Evolutionary conservation across 2,888 invertebrate genomes (phyloP).

Genomic region (Hyppa rectilinea): DNA sequence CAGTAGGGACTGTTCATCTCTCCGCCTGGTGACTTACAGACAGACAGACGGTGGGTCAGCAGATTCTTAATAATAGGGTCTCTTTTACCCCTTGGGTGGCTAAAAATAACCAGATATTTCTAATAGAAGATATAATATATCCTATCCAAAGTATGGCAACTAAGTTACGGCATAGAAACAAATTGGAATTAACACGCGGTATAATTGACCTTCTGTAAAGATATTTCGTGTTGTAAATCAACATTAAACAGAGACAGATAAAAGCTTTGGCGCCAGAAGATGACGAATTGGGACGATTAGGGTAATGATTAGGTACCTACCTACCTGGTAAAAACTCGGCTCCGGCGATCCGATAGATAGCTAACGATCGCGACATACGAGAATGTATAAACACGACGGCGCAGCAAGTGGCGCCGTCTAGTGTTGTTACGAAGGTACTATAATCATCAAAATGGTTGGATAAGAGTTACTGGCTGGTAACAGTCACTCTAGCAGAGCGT

Average conservation of each 20-base stretch:
- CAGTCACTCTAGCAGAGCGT: background rate
- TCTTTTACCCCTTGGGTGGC: too few relatives aligned
- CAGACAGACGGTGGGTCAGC: too few relatives aligned
- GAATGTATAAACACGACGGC: background rate
- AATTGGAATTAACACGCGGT: background rate
- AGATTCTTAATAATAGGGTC: too few relatives aligned
- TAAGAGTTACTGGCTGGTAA: background rate
- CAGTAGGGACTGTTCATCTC: too few relatives aligned
- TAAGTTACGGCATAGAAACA: background rate
- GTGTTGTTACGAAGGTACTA: background rate
- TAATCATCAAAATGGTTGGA: background rate
- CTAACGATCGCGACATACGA: slow-evolving; percentile 21
- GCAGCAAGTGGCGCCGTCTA: background rate
- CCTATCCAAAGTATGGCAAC: too few relatives aligned
- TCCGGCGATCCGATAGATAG: slow-evolving; percentile 7
- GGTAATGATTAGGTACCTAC: slow-evolving; percentile 42
- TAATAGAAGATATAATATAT: too few relatives aligned
- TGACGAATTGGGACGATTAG: slow-evolving; percentile 56
- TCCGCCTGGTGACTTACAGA: too few relatives aligned
- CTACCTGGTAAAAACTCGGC: slow-evolving; percentile 19
- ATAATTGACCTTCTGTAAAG: slow-evolving; percentile 17
- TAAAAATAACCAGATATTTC: too few relatives aligned
- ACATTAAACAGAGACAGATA: slow-evolving; percentile 59
- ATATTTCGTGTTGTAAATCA: slow-evolving; percentile 13
- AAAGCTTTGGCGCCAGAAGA: slow-evolving; percentile 62